phyloP scores from a whole-genome alignment of 2,113 vertebrate genomes.

The Shinisaurus crocodilurus region DNA sequence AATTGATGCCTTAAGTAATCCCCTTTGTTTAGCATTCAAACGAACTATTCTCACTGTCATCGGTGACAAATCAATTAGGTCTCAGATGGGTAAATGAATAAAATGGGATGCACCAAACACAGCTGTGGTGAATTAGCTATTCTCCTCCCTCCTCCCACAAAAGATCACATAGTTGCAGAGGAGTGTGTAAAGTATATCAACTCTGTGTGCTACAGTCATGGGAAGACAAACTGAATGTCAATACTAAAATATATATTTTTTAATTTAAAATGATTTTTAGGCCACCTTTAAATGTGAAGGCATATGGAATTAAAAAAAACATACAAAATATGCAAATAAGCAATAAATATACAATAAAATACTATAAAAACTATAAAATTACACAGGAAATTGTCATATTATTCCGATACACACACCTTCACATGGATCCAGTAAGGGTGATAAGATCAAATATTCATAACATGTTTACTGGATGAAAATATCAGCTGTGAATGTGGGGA shows the following conservation, averaged over 20 bases:
- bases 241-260: background rate
- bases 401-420: background rate
- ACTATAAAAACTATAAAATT: background rate
- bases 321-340: too few species aligned
- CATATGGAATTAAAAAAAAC: too few species aligned
- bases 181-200: background rate
- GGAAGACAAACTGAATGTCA: background rate
- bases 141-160: background rate
- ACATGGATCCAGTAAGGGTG: background rate
- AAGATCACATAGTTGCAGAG: background rate
- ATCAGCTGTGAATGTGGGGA: too few species aligned
- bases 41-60: background rate
- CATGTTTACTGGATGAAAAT: background rate
- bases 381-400: background rate
- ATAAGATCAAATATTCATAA: background rate
- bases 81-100: conserved; percentile 2
- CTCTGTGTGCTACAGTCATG: background rate
- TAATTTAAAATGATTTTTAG: too few species aligned
- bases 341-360: too few species aligned
- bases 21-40: conserved; percentile 28
- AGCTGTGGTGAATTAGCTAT: background rate
- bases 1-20: conserved; percentile 20
- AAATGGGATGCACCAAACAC: background rate
- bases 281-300: too few species aligned
- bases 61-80: conserved; percentile 6